These are phyloP conservation scores for Metridium senile DNA, from an alignment of 92 coral and sea anemone species.

Conservation along the genomic window DNA sequence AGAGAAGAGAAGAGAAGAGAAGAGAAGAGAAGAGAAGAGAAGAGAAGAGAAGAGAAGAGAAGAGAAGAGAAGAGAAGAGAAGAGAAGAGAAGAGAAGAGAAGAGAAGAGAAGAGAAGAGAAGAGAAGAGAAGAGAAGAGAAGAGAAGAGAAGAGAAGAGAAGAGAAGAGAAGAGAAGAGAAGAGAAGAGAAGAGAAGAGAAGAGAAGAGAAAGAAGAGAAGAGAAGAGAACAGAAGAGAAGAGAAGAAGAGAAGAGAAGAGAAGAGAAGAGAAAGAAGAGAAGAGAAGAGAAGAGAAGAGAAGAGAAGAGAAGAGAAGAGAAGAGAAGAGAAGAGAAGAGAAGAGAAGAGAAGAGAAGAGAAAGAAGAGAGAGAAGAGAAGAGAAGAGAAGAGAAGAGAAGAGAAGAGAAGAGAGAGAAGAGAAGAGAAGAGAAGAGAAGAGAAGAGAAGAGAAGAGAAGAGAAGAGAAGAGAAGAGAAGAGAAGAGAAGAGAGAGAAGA, in stretches of 20 bases:
- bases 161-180: not conserved
- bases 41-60: not conserved
- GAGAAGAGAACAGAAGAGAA: not conserved
- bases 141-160: not conserved
- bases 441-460: not conserved
- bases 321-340: not conserved
- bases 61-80: not conserved
- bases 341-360: not conserved
- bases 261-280: not conserved
- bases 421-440: not conserved
- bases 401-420: not conserved
- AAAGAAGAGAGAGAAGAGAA: not conserved
- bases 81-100: not conserved
- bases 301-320: not conserved
- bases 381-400: not conserved
- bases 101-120: not conserved
- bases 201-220: not conserved
- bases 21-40: not conserved
- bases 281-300: not conserved
- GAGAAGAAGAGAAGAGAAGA: not conserved
- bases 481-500: not conserved
- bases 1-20: not conserved
- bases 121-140: not conserved
- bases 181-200: not conserved
- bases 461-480: not conserved